A percentile compares a stretch with the other conserved stretches of the same genome.
Evolutionary conservation across 1,140 invertebrate genomes (phyloP).

Genomic region (Octopus sinensis): DNA sequence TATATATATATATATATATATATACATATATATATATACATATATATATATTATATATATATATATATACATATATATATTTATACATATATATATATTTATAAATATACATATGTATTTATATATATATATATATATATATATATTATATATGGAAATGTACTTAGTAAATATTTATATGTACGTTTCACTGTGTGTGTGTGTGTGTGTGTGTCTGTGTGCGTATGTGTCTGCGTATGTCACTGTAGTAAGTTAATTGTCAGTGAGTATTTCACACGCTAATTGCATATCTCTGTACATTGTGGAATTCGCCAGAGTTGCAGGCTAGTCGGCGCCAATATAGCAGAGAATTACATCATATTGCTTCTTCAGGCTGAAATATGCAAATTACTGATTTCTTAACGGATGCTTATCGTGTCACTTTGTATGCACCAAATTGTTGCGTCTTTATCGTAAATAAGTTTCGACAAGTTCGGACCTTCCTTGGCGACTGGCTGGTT

Average conservation of each 20-base stretch:
- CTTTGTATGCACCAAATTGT: conserved; percentile 1
- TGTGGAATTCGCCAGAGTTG: background rate
- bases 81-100: too few relatives aligned
- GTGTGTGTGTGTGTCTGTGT: background rate
- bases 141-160: too few relatives aligned
- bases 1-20: too few relatives aligned
- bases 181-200: background rate
- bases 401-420: conserved; percentile 6
- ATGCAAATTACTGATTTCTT: conserved; percentile 2
- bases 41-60: too few relatives aligned
- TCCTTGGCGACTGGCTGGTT: background rate
- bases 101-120: too few relatives aligned
- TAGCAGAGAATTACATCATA: conserved; percentile 9
- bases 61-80: too few relatives aligned
- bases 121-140: too few relatives aligned
- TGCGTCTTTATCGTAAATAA: background rate
- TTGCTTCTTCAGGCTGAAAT: conserved; percentile 11
- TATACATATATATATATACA: too few relatives aligned
- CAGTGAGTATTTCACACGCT: background rate
- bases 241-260: background rate
- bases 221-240: background rate
- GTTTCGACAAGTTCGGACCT: conserved; percentile 7
- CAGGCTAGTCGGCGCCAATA: background rate
- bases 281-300: background rate
- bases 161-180: too few relatives aligned